Base-by-base conservation (phyloP, 2,797 vertebrate species). In the Choloepus didactylus region DNA sequence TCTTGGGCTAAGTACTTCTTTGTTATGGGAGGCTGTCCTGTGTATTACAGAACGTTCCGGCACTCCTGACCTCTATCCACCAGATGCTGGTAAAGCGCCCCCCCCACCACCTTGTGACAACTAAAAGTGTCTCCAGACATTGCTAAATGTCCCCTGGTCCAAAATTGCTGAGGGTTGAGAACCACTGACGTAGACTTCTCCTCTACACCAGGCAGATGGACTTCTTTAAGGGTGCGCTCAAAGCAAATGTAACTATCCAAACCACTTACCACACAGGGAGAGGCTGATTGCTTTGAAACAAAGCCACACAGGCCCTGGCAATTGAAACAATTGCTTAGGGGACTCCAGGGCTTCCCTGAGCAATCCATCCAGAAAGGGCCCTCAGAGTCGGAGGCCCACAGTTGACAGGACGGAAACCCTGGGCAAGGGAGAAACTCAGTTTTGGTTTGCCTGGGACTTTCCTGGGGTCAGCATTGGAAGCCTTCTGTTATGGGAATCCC, bases 301-400 rank as follows among this genome's bases (percentile, higher is more conserved):
- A 92, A 79, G 29, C 60, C 3, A 1, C 1, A 29, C 14, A 69
- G 59, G 27, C 27, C 14, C 25, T 38, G 88, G 11, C 0, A 0
- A 35, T 2, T 25, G 19, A 18, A 4, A 0, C 19, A 5, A n/a
- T 29, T 66, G 23, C 1, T 0, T 9, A 31, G 64, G 59, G 49
- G 70, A 23, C 6, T 73, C 51, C 27, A 0, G 3, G 56, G 16
- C 5, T 8, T 29, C 64, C 54, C 41, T 29, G 51, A 14, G 2
- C 3, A 16, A 54, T 27, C 9, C 16, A 6, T 0, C 29, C 62
- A 49, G 60, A 44, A 83, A 51, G 66, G 46, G 80, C 23, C 41
- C 15, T 16, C 0, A 0, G 69, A 29, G 31, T n/a, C 1, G 18
- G 0, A 25, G 31, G 23, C 23, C 16, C 5, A 14, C 12, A 15